Base-by-base conservation (phyloP, 1,140 invertebrate species). In the Micrasema longulum region DNA sequence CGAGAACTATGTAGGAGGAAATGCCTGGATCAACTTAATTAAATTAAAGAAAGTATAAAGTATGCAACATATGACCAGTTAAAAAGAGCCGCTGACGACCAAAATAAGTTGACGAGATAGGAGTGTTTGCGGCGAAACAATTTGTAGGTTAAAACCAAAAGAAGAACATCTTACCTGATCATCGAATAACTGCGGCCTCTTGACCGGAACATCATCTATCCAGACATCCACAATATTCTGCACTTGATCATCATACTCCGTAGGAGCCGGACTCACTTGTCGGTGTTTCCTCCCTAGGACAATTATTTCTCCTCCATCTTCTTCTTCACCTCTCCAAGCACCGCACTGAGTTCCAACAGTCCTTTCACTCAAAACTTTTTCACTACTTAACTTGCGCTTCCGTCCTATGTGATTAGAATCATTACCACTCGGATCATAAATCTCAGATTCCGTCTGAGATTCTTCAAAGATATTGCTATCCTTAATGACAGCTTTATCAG, bases 261-360 rank as follows among this genome's bases (percentile, higher is more conserved):
- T 75, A 26, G 83, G 84, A 66, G 81, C 80, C 0, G 83, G 84
- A 70, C 84, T 85, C 47, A 84, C 71, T 60, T 82, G 79, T 1
- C 77, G 71, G 43, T 77, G 60, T 31, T 82, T 78, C 1, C 74
- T 79, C 60, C 79, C 79, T n/a, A 84, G 80, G 0, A 85, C 81
- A 36, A 85, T 77, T 23, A 85, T 79, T 7, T 82, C 70, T 6
- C 84, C 84, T 10, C 84, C 84, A 77, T 85, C 80, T 67, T 78
- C 80, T 12, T 83, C 80, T 12, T 83, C 80, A 12, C 80, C 80
- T 60, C 84, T 78, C 84, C 84, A 85, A 23, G 83, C 77, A 63
- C 84, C 84, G 78, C 84, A 85, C 82, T 84, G 84, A 18, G 82
- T 84, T n/a, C 78, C 79, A 2, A 85, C 82, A 69, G 82, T 85